These are phyloP conservation scores for Psittacula echo DNA, from an alignment of 2,797 vertebrate genomes.

Conservation along the genomic window DNA sequence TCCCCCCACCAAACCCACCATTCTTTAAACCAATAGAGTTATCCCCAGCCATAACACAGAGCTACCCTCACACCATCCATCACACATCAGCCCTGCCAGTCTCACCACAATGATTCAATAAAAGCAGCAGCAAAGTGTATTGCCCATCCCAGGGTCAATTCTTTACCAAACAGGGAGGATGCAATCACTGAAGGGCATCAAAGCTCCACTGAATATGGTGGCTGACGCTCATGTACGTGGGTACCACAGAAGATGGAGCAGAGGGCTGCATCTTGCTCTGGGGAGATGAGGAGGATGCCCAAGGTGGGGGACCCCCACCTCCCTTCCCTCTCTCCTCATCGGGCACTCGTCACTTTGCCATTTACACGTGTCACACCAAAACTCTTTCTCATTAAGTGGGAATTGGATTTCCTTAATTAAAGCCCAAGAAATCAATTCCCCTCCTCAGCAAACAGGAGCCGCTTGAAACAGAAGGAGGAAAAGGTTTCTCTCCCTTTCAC, in stretches of 20 bases:
- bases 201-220: neutral
- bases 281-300: neutral
- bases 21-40: neutral
- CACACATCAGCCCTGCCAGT: neutral
- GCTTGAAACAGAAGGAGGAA: constrained; percentile 65
- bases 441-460: constrained; percentile 73
- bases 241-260: neutral
- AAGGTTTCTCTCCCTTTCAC: constrained; percentile 5
- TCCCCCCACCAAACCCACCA: neutral
- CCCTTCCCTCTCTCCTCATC: neutral
- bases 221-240: neutral
- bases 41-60: neutral
- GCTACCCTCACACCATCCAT: neutral
- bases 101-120: rapidly evolving
- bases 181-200: neutral
- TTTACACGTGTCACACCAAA: constrained; percentile 68
- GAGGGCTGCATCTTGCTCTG: rapidly evolving
- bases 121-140: neutral
- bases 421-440: constrained; percentile 83
- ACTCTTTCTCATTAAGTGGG: constrained; percentile 75
- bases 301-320: neutral
- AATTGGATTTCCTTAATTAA: constrained; percentile 83
- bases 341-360: constrained; percentile 48
- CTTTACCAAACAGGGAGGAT: neutral
- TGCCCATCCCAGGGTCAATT: neutral